Conservation (phyloP, 2,888 invertebrate genomes). For the Drosophila affinis region DNA sequence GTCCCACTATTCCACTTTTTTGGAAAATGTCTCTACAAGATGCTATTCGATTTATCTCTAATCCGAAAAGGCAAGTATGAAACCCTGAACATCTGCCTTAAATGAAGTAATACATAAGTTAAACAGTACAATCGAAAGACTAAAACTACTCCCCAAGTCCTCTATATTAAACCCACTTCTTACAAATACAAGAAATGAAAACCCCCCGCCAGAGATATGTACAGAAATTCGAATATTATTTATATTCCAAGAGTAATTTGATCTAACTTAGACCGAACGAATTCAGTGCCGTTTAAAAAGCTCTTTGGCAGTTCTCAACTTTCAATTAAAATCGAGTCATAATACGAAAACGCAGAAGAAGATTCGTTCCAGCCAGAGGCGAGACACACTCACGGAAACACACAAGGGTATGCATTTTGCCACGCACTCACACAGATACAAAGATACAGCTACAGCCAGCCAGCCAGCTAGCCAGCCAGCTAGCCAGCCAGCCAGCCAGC, state of each 20-base stretch:
- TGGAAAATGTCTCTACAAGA: too few relatives aligned
- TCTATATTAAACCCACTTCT: neutral
- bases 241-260: slow-evolving; percentile 5
- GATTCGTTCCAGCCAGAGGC: slow-evolving; percentile 32
- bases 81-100: neutral
- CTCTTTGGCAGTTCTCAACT: slow-evolving; percentile 36
- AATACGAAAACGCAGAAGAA: slow-evolving; percentile 29
- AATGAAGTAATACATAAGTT: neutral
- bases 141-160: neutral
- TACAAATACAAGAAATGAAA: neutral
- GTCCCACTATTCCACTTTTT: too few relatives aligned
- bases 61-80: neutral
- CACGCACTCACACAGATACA: slow-evolving; percentile 10
- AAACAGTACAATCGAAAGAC: neutral
- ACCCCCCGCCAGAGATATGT: neutral
- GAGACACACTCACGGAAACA: slow-evolving; percentile 1
- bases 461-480: slow-evolving; percentile 13
- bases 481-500: slow-evolving; percentile 15
- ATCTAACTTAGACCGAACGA: slow-evolving; percentile 23
- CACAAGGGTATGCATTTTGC: slow-evolving; percentile 31
- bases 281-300: slow-evolving; percentile 35
- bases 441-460: slow-evolving; percentile 26
- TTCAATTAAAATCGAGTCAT: slow-evolving; percentile 43
- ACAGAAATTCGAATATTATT: neutral
- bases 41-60: neutral